Conservation (phyloP, 2,797 vertebrate genomes). For the Sebastes nivosus region DNA sequence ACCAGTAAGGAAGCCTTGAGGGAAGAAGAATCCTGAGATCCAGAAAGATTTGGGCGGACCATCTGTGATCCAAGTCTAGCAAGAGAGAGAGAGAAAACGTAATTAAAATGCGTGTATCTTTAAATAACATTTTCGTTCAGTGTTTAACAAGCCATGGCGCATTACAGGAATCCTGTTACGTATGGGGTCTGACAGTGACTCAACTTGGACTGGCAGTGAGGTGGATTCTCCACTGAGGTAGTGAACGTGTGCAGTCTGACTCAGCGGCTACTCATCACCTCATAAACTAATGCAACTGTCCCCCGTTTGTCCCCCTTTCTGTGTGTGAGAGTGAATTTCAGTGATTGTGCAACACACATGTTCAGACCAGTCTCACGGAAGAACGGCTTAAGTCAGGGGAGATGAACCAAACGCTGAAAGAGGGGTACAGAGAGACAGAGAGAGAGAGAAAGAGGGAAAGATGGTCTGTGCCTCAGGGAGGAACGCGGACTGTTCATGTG, state of each 20-base stretch:
- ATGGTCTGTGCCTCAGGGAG: constrained; percentile 27
- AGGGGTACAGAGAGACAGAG: neutral
- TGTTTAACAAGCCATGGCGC: constrained; percentile 18
- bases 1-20: constrained; percentile 88
- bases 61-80: constrained; percentile 80
- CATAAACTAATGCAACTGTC: neutral
- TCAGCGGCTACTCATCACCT: constrained; percentile 15
- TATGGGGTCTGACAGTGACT: constrained; percentile 39
- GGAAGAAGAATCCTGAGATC: constrained; percentile 88
- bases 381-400: constrained; percentile 52
- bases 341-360: constrained; percentile 46
- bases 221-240: constrained; percentile 19
- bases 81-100: neutral
- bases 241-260: constrained; percentile 36
- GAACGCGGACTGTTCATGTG: constrained; percentile 12
- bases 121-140: constrained; percentile 19
- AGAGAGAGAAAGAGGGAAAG: neutral
- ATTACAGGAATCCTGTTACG: constrained; percentile 18
- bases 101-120: constrained; percentile 9
- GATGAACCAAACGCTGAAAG: constrained; percentile 39
- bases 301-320: constrained; percentile 18
- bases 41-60: constrained; percentile 87
- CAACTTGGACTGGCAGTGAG: neutral
- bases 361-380: constrained; percentile 67
- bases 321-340: constrained; percentile 9